These are phyloP conservation scores for Leptopilina drosophilae DNA, from an alignment of 2,888 invertebrate genomes.

Conservation along the genomic window DNA sequence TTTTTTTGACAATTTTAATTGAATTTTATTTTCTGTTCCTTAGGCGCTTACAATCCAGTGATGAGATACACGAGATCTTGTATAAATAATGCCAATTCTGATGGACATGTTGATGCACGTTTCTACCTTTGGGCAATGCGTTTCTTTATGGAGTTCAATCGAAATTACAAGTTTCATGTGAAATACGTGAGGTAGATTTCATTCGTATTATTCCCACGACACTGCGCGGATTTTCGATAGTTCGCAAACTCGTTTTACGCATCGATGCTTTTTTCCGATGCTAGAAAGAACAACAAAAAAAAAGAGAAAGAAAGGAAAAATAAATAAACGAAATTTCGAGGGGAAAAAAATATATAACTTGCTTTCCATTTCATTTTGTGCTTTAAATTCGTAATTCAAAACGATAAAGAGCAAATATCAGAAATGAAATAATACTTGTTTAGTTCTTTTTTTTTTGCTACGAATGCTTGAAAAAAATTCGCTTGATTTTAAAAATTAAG, in stretches of 20 bases:
- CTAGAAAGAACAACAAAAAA: conserved; percentile 2
- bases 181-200: conserved; percentile 88
- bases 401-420: conserved; percentile 21
- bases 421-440: neutral
- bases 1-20: neutral
- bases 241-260: conserved; percentile 68
- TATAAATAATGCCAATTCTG: conserved; percentile 81
- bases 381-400: conserved; percentile 1
- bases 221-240: conserved; percentile 46
- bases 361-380: conserved; percentile 20
- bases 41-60: conserved; percentile 89
- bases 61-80: conserved; percentile 92
- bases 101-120: conserved; percentile 91
- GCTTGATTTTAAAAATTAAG: too few relatives aligned
- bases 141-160: conserved; percentile 98
- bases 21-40: neutral
- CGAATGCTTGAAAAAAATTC: neutral
- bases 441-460: neutral
- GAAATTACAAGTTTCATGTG: conserved; percentile 90
- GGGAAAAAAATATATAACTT: conserved; percentile 4
- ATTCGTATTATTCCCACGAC: conserved; percentile 38
- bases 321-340: neutral
- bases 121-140: conserved; percentile 96
- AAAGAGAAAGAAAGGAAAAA: conserved; percentile 21
- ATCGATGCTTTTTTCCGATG: conserved; percentile 53